Base-by-base conservation (phyloP, 2,797 vertebrate genomes). In the Botia kubotai region DNA sequence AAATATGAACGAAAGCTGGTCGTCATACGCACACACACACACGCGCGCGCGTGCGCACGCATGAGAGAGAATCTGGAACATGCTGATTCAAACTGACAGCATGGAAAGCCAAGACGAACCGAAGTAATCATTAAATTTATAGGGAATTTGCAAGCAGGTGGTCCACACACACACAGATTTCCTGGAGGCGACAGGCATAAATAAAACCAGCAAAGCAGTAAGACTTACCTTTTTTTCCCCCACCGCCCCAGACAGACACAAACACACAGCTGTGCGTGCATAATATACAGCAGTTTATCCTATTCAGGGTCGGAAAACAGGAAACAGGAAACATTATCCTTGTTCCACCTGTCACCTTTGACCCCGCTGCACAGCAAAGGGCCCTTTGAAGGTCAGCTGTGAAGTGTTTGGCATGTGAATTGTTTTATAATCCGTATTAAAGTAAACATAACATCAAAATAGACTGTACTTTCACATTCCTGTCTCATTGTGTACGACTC, bases 121-220 rank as follows among this genome's bases (percentile, higher is more conserved):
- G 16, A 58, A 60, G 17, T 69, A 69, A 69, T 60, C 16, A 60
- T 77, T 70, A 12, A 10, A 76, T 26, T 36, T 26, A 53, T 72
- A 29, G 43, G 52, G 60, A 72, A 77, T 46, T 75, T 77, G 36
- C 70, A 46, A 66, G 74, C 52, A 23, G 68, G 74, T 55, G 67
- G 23, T 26, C 26, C 14, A 16, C 60, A 19, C 62, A 17, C 43
- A 73, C 70, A 46, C 17, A 55, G 19, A 77, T 77, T 60, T 50
- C 53, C n/a, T 70, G 23, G 68, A 50, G 60, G 23, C 39, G 63
- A 77, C 57, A 50, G 23, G 53, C 23, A 33, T 69, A 48, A 48
- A 77, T 69, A 60, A 69, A 77, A 46, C 19, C 39, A 17, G 21
- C 17, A 23, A 73, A 70, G 53, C 66, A 50, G 23, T 36, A 21